A percentile compares a stretch with the other conserved stretches of the same genome.
Evolutionary conservation across 1,140 invertebrate species (phyloP).

Genomic region (Dinoponera quadriceps): DNA sequence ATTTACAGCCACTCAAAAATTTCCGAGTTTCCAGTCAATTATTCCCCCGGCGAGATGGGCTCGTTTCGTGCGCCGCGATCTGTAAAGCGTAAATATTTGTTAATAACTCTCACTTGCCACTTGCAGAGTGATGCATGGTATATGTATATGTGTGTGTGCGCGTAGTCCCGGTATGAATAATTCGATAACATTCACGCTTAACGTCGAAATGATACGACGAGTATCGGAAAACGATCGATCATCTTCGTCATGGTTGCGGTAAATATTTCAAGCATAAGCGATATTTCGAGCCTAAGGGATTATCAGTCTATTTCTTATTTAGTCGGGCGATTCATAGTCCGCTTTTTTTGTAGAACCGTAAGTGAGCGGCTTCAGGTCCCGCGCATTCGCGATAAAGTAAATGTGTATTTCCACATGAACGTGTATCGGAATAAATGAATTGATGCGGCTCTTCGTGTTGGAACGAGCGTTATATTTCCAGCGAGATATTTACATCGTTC

Average conservation of each 20-base stretch:
- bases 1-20: slow-evolving; percentile 60
- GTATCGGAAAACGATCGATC: slow-evolving; percentile 56
- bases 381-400: background rate
- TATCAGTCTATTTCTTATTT: slow-evolving; percentile 42
- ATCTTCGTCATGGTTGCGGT: slow-evolving; percentile 41
- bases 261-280: slow-evolving; percentile 37
- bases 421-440: background rate
- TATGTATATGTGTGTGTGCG: too few species aligned
- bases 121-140: slow-evolving; percentile 31
- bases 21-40: slow-evolving; percentile 52
- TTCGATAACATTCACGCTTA: slow-evolving; percentile 57
- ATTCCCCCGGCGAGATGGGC: slow-evolving; percentile 26
- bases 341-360: background rate
- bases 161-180: slow-evolving; percentile 36
- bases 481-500: background rate
- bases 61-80: slow-evolving; percentile 47
- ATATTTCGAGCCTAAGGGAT: background rate
- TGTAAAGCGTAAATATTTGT: slow-evolving; percentile 62
- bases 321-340: background rate
- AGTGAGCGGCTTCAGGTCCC: background rate
- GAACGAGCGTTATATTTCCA: background rate
- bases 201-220: slow-evolving; percentile 54
- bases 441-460: background rate
- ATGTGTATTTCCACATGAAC: background rate
- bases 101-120: slow-evolving; percentile 54